A percentile compares a stretch with the other conserved stretches of the same genome.
Evolutionary conservation across 2,113 vertebrate species (phyloP).

Genomic region (Sceloporus undulatus): DNA sequence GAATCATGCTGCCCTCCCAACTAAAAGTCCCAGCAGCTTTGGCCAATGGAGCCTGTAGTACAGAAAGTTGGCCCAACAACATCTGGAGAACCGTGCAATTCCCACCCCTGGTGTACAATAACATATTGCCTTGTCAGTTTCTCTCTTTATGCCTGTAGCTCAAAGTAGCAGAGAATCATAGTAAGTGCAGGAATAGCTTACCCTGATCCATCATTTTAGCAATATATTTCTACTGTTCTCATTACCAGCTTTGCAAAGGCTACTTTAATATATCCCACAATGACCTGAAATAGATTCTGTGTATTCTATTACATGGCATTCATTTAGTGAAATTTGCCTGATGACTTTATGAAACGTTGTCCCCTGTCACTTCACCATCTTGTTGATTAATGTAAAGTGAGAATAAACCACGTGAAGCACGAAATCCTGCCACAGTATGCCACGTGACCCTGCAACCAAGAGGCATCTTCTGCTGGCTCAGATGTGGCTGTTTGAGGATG

Average conservation of each 20-base stretch:
- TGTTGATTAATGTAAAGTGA: background rate
- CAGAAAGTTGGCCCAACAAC: too few relatives aligned
- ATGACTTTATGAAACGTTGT: background rate
- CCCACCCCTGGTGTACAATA: background rate
- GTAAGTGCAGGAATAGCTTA: background rate
- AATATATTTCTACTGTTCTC: background rate
- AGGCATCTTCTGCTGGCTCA: background rate
- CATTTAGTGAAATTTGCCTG: background rate
- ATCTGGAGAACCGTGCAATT: too few relatives aligned
- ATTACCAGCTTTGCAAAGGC: conserved; percentile 15
- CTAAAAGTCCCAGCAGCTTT: too few relatives aligned
- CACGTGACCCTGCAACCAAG: background rate
- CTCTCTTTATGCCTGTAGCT: background rate
- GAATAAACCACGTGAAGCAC: background rate
- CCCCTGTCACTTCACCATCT: background rate
- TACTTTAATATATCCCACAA: background rate
- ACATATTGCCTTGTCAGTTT: background rate
- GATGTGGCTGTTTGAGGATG: background rate
- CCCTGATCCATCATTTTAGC: background rate
- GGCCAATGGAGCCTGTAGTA: too few relatives aligned
- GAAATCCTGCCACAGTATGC: background rate
- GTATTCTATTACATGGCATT: too few relatives aligned
- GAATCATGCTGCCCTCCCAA: too few relatives aligned
- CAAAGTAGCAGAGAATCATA: background rate
- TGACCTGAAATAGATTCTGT: background rate